Evolutionary conservation across 2,797 vertebrate species (phyloP).

Genomic region (Notolabrus celidotus): DNA sequence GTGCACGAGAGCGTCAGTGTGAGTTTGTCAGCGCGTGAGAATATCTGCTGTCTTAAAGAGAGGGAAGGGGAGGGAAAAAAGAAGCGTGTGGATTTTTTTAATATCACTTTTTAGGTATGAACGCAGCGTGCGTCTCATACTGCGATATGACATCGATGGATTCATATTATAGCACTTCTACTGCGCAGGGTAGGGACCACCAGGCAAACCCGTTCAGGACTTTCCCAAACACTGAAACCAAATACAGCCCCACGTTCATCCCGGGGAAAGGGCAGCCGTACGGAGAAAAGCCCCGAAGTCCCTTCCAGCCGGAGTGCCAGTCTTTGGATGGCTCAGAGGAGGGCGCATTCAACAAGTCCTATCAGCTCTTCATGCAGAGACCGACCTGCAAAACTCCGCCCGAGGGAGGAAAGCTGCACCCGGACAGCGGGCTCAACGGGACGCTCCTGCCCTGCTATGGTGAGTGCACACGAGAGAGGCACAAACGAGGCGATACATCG

Average conservation of each 20-base stretch:
- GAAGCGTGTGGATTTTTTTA: conserved; percentile 73
- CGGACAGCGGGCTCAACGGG: conserved; percentile 89
- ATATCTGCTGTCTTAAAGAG: conserved; percentile 62
- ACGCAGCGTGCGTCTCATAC: conserved; percentile 96
- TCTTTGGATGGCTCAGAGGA: conserved; percentile 90
- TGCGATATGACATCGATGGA: conserved; percentile 97
- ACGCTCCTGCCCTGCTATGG: conserved; percentile 92
- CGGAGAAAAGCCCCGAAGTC: conserved; percentile 90
- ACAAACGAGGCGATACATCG: neutral
- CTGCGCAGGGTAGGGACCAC: conserved; percentile 89
- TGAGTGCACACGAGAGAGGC: conserved; percentile 77
- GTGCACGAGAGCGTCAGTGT: conserved; percentile 67
- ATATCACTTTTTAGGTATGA: conserved; percentile 89
- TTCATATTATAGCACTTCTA: conserved; percentile 93
- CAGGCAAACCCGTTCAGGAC: conserved; percentile 91
- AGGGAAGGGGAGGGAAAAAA: conserved; percentile 63
- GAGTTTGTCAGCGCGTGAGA: conserved; percentile 76
- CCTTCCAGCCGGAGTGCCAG: conserved; percentile 92
- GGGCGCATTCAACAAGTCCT: conserved; percentile 90
- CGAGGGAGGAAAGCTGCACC: conserved; percentile 89
- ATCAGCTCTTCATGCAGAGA: conserved; percentile 92
- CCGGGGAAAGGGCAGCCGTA: conserved; percentile 92
- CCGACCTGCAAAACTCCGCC: conserved; percentile 92
- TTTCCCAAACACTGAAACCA: conserved; percentile 89
- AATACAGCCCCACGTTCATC: conserved; percentile 93